phyloP scores from a whole-genome alignment of 2,888 invertebrate genomes.

The Chloroclystis v-ata region DNA sequence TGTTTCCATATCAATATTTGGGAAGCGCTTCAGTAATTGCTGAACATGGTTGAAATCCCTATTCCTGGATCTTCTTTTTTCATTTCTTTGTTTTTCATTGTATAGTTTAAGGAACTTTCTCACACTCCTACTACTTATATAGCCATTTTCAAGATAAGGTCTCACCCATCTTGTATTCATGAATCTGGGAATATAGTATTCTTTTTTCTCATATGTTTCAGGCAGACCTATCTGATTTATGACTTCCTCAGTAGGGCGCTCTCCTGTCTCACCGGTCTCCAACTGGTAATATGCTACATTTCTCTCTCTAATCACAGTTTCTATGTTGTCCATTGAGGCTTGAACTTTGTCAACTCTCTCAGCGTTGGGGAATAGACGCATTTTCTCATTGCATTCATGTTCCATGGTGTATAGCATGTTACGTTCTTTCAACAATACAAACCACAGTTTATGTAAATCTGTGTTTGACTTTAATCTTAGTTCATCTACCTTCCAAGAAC shows the following conservation, averaged over 20 bases:
- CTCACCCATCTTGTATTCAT: constrained; percentile 82
- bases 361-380: constrained; percentile 89
- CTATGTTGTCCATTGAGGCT: constrained; percentile 96
- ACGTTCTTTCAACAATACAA: constrained; percentile 91
- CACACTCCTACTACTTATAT: constrained; percentile 78
- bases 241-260: constrained; percentile 81
- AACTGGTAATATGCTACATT: constrained; percentile 92
- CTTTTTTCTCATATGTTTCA: constrained; percentile 75
- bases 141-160: constrained; percentile 73
- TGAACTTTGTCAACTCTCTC: constrained; percentile 96
- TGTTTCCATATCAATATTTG: constrained; percentile 84
- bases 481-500: constrained; percentile 94
- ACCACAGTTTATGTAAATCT: constrained; percentile 99
- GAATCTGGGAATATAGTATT: constrained; percentile 82
- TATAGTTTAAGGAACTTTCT: constrained; percentile 75
- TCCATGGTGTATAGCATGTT: constrained; percentile 99
- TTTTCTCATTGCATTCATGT: constrained; percentile 83
- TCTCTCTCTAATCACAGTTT: constrained; percentile 93
- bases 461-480: constrained; percentile 95
- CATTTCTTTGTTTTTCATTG: constrained; percentile 81
- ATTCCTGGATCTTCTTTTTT: constrained; percentile 76
- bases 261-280: constrained; percentile 92
- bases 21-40: constrained; percentile 84
- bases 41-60: constrained; percentile 83
- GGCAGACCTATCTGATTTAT: constrained; percentile 80